Evolutionary conservation across 2,797 vertebrate species (phyloP).

Genomic region (Ataeniobius toweri): DNA sequence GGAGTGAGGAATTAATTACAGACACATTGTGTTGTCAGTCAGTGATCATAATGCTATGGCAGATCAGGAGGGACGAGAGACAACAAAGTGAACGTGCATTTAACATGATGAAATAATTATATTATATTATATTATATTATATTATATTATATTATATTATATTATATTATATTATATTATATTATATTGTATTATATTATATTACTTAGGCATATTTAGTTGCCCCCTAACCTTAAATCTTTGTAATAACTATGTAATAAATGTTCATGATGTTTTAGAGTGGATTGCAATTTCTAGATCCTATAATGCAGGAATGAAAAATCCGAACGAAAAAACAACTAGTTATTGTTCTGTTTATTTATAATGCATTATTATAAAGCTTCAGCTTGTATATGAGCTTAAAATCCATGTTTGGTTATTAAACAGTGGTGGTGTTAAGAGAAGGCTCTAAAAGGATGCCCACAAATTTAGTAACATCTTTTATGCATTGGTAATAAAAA

Average conservation of each 20-base stretch:
- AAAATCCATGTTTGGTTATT: conserved; percentile 28
- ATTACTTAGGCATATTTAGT: neutral
- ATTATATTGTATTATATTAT: neutral
- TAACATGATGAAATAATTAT: too few species aligned
- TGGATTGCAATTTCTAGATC: conserved; percentile 10
- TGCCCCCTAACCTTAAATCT: neutral
- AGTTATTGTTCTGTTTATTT: conserved; percentile 8
- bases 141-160: too few species aligned
- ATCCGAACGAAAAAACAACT: neutral
- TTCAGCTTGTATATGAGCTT: conserved; percentile 33
- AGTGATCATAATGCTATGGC: neutral
- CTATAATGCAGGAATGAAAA: conserved; percentile 11
- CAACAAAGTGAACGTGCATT: neutral
- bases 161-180: too few species aligned
- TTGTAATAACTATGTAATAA: neutral
- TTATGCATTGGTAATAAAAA: conserved; percentile 24
- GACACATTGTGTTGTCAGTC: neutral
- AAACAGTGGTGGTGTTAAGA: conserved; percentile 21
- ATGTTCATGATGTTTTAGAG: neutral
- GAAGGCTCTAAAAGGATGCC: conserved; percentile 20
- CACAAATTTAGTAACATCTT: conserved; percentile 20
- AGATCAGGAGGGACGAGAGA: neutral
- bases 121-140: neutral
- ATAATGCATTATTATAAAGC: conserved; percentile 30
- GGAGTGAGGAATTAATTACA: neutral